These are phyloP conservation scores for Siderastrea siderea DNA, from an alignment of 92 coral and sea anemone species.

Conservation along the genomic window DNA sequence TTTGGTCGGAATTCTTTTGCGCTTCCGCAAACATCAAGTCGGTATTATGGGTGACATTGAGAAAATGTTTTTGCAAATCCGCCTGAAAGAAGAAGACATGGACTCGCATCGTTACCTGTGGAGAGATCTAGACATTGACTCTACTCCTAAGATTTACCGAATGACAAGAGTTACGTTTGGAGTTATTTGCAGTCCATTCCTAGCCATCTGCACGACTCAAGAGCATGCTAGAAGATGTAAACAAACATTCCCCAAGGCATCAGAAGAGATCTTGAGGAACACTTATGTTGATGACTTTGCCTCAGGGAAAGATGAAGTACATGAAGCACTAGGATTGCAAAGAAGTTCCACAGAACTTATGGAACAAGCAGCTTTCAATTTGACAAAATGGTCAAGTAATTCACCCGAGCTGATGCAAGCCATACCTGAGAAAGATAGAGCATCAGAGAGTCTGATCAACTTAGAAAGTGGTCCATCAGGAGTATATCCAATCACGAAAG, in stretches of 20 bases:
- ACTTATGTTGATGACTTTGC: no score
- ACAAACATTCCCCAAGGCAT: no score
- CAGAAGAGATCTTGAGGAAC: no score
- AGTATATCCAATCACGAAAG: background rate
- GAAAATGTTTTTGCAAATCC: slow-evolving; percentile 61
- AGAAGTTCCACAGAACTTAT: no score
- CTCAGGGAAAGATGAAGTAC: no score
- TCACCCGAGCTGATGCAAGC: background rate
- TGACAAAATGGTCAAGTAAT: no score
- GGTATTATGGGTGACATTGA: slow-evolving; percentile 49
- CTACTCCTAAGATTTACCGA: slow-evolving; percentile 22
- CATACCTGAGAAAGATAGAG: slow-evolving; percentile 11
- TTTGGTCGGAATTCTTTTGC: slow-evolving; percentile 27
- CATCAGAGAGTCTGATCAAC: background rate
- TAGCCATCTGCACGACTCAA: background rate
- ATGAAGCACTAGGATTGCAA: no score
- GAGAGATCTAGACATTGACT: slow-evolving; percentile 42
- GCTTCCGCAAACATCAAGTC: slow-evolving; percentile 51
- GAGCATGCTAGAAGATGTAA: background rate
- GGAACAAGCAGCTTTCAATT: no score
- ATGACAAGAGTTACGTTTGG: slow-evolving; percentile 24
- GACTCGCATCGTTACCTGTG: slow-evolving; percentile 56
- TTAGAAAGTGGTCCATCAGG: slow-evolving; percentile 3
- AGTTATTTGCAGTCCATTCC: background rate
- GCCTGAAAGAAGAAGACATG: slow-evolving; percentile 41